phyloP scores from a whole-genome alignment of 2,797 vertebrate genomes.

The Clangula hyemalis region DNA sequence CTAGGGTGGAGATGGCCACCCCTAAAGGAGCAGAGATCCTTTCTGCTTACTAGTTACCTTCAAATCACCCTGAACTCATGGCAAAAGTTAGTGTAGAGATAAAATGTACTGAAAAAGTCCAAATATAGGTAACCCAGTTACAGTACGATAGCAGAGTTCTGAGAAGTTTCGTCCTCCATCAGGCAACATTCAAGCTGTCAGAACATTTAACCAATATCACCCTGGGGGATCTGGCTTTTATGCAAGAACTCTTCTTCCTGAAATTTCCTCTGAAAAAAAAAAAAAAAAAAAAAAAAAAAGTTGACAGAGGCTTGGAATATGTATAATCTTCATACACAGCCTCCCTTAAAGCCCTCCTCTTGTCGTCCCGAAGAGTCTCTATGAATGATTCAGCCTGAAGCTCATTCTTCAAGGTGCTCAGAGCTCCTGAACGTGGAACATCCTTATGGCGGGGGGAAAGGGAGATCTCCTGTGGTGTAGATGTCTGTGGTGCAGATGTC shows the following conservation, averaged over 20 bases:
- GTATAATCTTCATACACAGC: neutral
- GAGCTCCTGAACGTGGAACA: neutral
- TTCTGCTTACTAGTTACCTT: neutral
- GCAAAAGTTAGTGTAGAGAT: neutral
- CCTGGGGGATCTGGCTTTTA: neutral
- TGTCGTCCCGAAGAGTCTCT: neutral
- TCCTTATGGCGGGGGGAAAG: fast-evolving
- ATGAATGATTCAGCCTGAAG: neutral
- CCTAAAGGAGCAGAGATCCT: neutral
- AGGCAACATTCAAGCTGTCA: neutral
- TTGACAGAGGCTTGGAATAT: neutral
- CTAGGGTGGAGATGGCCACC: neutral
- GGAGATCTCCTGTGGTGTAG: neutral
- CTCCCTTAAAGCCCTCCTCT: neutral
- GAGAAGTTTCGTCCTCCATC: neutral
- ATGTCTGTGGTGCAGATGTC: neutral
- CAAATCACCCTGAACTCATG: neutral
- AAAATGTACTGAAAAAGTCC: neutral
- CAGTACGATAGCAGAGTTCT: neutral
- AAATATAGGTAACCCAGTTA: conserved; percentile 10
- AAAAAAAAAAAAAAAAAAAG: neutral
- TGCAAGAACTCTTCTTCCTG: neutral
- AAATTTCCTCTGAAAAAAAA: neutral
- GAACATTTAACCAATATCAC: neutral
- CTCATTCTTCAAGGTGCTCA: neutral